phyloP scores from a whole-genome alignment of 2,888 invertebrate genomes.

The Rhagium mordax region DNA sequence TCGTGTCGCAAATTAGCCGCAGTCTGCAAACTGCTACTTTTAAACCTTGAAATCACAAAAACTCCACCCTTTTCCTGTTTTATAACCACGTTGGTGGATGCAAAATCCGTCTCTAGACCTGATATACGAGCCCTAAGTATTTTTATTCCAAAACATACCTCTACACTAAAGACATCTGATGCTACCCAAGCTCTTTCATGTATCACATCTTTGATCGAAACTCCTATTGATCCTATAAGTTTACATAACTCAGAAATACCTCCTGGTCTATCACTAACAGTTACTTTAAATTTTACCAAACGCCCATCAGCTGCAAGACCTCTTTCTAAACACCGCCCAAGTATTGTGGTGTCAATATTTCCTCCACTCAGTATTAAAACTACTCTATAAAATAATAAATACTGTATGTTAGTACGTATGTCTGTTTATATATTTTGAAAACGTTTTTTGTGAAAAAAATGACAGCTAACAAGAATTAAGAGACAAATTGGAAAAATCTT shows the following conservation, averaged over 20 bases:
- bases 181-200: conserved; percentile 97
- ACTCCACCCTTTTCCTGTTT: no score
- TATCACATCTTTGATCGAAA: conserved; percentile 95
- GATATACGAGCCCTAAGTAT: no score
- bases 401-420: background rate
- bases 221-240: conserved; percentile 83
- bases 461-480: no score
- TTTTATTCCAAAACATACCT: conserved; percentile 67
- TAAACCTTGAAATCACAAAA: no score
- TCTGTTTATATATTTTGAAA: background rate
- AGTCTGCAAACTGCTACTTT: no score
- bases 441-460: conserved; percentile 16
- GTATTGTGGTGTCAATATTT: conserved; percentile 92
- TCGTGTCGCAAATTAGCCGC: no score
- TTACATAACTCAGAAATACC: conserved; percentile 89
- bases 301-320: conserved; percentile 91
- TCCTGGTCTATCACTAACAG: conserved; percentile 89
- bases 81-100: no score
- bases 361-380: conserved; percentile 90
- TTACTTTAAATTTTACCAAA: conserved; percentile 82
- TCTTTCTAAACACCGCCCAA: conserved; percentile 90
- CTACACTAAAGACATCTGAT: conserved; percentile 88
- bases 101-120: no score
- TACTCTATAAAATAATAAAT: conserved; percentile 74
- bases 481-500: no score